Evolutionary conservation across 92 coral and sea anemone species (phyloP).

Genomic region (Isaurus tuberculatus): DNA sequence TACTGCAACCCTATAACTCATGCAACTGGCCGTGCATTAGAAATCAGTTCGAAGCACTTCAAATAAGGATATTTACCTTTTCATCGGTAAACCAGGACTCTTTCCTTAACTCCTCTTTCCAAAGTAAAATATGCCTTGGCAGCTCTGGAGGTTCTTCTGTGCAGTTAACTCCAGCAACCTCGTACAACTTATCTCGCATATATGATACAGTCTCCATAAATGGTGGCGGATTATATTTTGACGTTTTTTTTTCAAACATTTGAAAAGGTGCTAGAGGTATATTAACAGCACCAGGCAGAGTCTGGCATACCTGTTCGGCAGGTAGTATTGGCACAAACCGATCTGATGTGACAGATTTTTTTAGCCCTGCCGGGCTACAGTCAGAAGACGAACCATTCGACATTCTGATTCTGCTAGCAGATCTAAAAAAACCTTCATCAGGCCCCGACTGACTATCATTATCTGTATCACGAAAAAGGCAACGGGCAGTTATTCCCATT

Average conservation of each 20-base stretch:
- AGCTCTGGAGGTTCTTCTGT: constrained; percentile 18
- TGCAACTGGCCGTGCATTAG: background rate
- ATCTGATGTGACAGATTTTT: too few species aligned
- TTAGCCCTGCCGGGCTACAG: background rate
- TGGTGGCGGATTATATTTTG: constrained; percentile 23
- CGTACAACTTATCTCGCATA: constrained; percentile 8
- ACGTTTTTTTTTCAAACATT: background rate
- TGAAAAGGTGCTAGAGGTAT: background rate
- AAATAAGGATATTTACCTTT: background rate
- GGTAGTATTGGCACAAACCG: too few species aligned
- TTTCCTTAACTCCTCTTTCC: constrained; percentile 19
- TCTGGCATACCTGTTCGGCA: constrained; percentile 2
- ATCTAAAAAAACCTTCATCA: too few species aligned
- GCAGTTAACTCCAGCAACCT: background rate
- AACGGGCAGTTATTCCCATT: too few species aligned
- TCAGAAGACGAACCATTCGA: constrained; percentile 11
- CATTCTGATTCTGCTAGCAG: background rate
- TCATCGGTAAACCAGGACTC: constrained; percentile 19
- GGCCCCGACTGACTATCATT: background rate
- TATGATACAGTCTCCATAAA: constrained; percentile 2
- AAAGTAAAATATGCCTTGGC: background rate
- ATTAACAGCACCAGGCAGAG: constrained; percentile 19
- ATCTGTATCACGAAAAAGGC: too few species aligned
- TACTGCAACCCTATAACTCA: too few species aligned
- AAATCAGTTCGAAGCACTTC: background rate